These are phyloP conservation scores for Lepus oiostolus DNA, from an alignment of 2,797 vertebrate species.

Conservation along the genomic window DNA sequence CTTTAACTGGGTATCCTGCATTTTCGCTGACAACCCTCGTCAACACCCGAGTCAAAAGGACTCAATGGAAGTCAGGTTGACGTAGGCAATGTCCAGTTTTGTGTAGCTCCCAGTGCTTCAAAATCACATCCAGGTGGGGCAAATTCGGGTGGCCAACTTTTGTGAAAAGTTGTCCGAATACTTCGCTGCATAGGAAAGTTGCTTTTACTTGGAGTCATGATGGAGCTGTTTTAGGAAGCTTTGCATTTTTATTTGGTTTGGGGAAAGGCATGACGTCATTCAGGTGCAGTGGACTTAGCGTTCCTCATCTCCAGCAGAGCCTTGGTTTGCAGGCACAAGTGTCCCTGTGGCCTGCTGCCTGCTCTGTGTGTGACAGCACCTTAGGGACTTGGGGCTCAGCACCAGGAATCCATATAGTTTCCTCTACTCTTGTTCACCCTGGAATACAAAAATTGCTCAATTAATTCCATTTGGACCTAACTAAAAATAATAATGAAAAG, in stretches of 20 bases:
- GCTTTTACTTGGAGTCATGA: constrained; percentile 69
- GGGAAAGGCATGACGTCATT: constrained; percentile 53
- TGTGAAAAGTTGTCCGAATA: background rate
- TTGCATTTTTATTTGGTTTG: constrained; percentile 52
- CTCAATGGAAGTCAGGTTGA: background rate
- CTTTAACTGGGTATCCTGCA: background rate
- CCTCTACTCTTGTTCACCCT: background rate
- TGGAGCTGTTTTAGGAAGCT: constrained; percentile 68
- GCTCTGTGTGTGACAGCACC: accelerated
- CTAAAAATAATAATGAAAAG: constrained; percentile 9
- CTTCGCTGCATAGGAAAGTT: constrained; percentile 60
- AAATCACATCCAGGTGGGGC: background rate
- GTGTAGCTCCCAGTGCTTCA: background rate
- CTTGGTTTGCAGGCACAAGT: background rate
- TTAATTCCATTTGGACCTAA: background rate
- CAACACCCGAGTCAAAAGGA: constrained; percentile 1
- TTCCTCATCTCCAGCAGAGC: background rate
- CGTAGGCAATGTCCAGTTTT: background rate
- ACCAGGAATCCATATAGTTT: background rate
- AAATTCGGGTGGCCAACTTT: background rate
- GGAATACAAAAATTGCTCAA: background rate
- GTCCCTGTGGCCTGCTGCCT: background rate
- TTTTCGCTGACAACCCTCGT: background rate
- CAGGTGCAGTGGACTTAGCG: constrained; percentile 60
- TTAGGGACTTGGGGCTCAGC: background rate